phyloP scores from a whole-genome alignment of 2,888 invertebrate genomes.

The Mallateleia sp. region DNA sequence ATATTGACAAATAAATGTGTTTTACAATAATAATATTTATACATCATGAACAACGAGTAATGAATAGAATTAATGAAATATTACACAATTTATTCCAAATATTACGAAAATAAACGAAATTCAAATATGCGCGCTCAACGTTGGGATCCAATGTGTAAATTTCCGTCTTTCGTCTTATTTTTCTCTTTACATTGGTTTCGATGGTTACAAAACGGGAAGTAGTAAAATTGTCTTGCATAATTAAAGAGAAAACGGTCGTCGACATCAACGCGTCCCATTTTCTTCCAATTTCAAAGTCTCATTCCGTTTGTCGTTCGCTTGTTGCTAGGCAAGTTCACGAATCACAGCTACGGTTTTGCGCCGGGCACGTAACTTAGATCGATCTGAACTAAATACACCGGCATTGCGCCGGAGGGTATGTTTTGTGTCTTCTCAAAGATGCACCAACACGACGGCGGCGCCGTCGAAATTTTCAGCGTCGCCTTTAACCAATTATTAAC shows the following conservation, averaged over 20 bases:
- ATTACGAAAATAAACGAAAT: no score
- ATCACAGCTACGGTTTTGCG: slow-evolving; percentile 82
- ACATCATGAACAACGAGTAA: no score
- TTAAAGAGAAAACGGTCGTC: slow-evolving; percentile 53
- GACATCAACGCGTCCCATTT: slow-evolving; percentile 67
- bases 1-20: no score
- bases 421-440: slow-evolving; percentile 77
- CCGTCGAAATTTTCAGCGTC: slow-evolving; percentile 56
- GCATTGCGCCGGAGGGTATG: slow-evolving; percentile 73
- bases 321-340: slow-evolving; percentile 85
- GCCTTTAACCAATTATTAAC: slow-evolving; percentile 68
- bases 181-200: slow-evolving; percentile 30
- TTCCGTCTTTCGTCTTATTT: neutral
- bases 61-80: no score
- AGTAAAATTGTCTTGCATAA: slow-evolving; percentile 52
- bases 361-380: slow-evolving; percentile 85
- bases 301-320: slow-evolving; percentile 78
- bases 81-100: no score
- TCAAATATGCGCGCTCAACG: no score
- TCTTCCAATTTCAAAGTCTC: slow-evolving; percentile 74
- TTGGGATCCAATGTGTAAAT: neutral
- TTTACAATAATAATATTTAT: no score
- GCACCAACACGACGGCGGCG: slow-evolving; percentile 54
- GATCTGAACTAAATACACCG: slow-evolving; percentile 81
- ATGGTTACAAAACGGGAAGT: slow-evolving; percentile 41